Evolutionary conservation across 23 tunicate genomes (phyloP).

Genomic region (Phallusia fumigata): DNA sequence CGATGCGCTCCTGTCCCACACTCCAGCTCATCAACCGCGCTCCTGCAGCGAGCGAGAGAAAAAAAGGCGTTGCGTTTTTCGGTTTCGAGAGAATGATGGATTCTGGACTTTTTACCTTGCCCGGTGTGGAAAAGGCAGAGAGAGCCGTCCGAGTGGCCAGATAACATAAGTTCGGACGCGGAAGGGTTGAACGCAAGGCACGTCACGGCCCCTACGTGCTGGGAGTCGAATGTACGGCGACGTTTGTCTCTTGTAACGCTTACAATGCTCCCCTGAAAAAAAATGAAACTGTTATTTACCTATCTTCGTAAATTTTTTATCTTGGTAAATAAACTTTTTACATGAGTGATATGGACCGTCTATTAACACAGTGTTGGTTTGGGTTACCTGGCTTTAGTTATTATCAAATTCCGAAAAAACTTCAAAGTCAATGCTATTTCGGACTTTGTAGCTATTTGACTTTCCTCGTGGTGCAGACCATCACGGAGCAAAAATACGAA

Average conservation of each 20-base stretch:
- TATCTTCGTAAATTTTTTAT: too few species aligned
- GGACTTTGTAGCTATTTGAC: too few species aligned
- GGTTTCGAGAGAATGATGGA: neutral
- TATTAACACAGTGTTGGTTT: too few species aligned
- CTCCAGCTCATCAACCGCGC: slow-evolving; percentile 71
- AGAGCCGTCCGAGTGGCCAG: slow-evolving; percentile 33
- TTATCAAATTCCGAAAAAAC: too few species aligned
- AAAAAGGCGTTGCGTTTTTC: neutral
- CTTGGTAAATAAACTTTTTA: too few species aligned
- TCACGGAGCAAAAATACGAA: too few species aligned
- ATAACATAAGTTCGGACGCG: slow-evolving; percentile 42
- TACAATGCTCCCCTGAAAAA: slow-evolving; percentile 38
- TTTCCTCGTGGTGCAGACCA: too few species aligned
- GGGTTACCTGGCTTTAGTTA: too few species aligned
- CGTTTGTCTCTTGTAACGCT: slow-evolving; percentile 45
- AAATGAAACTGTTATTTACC: neutral
- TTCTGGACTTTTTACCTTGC: slow-evolving; percentile 39
- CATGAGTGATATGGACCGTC: too few species aligned
- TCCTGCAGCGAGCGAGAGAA: slow-evolving; percentile 14
- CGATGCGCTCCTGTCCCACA: slow-evolving; percentile 24
- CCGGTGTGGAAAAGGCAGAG: slow-evolving; percentile 37
- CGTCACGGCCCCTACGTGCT: slow-evolving; percentile 37
- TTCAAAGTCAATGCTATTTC: too few species aligned
- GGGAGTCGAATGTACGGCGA: slow-evolving; percentile 23
- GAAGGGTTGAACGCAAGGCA: slow-evolving; percentile 39